These are phyloP conservation scores for Boulengeromyrus knoepffleri DNA, from an alignment of 2,113 vertebrate genomes.

Conservation along the genomic window DNA sequence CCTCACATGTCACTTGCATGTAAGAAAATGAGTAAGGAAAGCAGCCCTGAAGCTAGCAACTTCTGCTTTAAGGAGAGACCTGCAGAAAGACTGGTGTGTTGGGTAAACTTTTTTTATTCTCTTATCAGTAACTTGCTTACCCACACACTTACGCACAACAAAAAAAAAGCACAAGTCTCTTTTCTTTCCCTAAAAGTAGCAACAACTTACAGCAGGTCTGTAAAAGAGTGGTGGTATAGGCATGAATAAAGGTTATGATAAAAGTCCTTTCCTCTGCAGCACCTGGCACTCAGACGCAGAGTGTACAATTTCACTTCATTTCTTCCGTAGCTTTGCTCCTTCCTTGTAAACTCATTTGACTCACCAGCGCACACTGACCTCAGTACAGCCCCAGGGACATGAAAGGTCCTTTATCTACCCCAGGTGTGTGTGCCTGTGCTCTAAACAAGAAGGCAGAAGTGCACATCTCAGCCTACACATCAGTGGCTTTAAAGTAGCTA, in stretches of 20 bases:
- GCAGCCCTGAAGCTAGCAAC: not conserved
- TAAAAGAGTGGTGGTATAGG: not conserved
- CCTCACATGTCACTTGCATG: not conserved
- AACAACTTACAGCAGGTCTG: not conserved
- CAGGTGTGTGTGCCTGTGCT: not conserved
- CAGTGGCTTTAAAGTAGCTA: not conserved
- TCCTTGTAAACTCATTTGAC: constrained; percentile 12
- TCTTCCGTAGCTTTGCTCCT: not conserved
- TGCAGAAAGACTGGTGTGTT: not conserved
- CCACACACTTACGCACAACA: not conserved
- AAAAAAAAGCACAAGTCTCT: not conserved
- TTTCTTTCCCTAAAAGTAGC: not conserved
- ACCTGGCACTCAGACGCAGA: not conserved
- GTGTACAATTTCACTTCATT: constrained; percentile 4
- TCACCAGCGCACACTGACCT: not conserved
- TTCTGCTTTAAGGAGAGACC: not conserved
- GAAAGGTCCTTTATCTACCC: constrained; percentile 8
- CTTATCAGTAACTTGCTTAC: not conserved
- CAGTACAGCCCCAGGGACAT: not conserved
- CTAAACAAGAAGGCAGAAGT: not conserved
- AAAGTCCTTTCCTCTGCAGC: not conserved
- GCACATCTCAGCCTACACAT: not conserved
- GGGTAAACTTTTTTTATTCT: not conserved
- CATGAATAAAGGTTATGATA: not conserved
- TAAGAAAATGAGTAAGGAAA: not conserved